Evolutionary conservation across 2,113 vertebrate genomes (phyloP).

Genomic region (Spea bombifrons): DNA sequence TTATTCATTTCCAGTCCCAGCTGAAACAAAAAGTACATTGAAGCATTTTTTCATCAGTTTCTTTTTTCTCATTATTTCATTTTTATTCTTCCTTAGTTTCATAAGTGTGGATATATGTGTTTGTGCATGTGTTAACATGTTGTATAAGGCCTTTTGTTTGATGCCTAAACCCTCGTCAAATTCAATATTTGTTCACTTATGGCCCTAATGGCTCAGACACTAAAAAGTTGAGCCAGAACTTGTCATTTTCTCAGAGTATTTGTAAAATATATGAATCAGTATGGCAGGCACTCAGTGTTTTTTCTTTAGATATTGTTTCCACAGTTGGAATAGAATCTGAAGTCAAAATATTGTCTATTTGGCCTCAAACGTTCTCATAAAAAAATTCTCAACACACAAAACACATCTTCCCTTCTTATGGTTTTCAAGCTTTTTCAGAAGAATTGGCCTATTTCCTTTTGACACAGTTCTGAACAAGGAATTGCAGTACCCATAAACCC

Average conservation of each 20-base stretch:
- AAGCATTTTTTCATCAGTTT: too few species aligned
- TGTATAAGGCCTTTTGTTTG: slow-evolving; percentile 16
- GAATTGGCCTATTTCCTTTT: slow-evolving; percentile 26
- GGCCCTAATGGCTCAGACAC: slow-evolving; percentile 6
- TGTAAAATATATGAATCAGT: slow-evolving; percentile 39
- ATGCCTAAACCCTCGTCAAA: slow-evolving; percentile 18
- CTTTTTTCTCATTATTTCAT: too few species aligned
- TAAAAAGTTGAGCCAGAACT: slow-evolving; percentile 19
- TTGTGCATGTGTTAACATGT: background rate
- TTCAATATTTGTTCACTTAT: slow-evolving; percentile 27
- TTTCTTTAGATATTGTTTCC: slow-evolving; percentile 36
- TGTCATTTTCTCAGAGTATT: slow-evolving; percentile 24
- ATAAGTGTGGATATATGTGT: background rate
- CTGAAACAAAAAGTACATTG: too few species aligned
- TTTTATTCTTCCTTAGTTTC: too few species aligned
- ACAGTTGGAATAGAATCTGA: slow-evolving; percentile 17
- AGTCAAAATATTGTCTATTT: slow-evolving; percentile 35
- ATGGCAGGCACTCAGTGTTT: slow-evolving; percentile 1
- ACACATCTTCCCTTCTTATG: slow-evolving; percentile 27
- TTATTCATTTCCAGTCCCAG: too few species aligned
- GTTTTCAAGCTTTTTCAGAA: slow-evolving; percentile 23
- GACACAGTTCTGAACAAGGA: slow-evolving; percentile 22
- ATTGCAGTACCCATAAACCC: slow-evolving; percentile 17
- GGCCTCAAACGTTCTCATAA: slow-evolving; percentile 26
- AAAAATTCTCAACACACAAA: slow-evolving; percentile 33